Evolutionary conservation across 2,888 invertebrate genomes (phyloP), one percentile per base, ranked within the genome.

Genomic region (Stenichneumon culpator): DNA sequence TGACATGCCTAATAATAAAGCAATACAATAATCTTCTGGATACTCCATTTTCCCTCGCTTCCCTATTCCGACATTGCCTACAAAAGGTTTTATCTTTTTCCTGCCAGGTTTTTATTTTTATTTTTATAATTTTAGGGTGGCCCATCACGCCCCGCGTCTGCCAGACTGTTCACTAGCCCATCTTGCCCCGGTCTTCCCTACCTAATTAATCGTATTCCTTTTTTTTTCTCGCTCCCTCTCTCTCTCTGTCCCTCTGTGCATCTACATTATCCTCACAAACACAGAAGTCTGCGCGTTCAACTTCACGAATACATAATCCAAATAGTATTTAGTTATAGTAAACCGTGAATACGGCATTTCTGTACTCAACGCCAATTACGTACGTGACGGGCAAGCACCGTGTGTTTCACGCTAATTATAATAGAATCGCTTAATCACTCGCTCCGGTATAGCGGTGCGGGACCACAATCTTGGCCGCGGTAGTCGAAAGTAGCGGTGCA

Each of bases 341-440:
- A 50, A 67, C 3, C 32, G 65, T 32, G 54, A 77, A 54, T 60
- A 52, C 28, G 50, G 52, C 50, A 39, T 70, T 32, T 80, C 65
- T 80, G 75, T 79, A 69, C 72, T 67, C 79, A 79, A 81, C 86
- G 88, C 87, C 87, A 88, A 87, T 88, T 88, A 88, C 86, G 87
- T 84, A 88, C 88, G 87, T 88, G 88, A 87, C 82, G 81, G 81
- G 86, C 86, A 88, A 86, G 84, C 86, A 65, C 79, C 70, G 82
- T 79, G 74, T 88, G 86, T 85, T 88, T 86, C 87, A 81, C 86
- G 85, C 89, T 90, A 89, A 89, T 90, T 89, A 89, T 88, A 88
- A 89, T 88, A 81, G 87, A 90, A 89, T 89, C 88, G 86, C 89
- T 89, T 88, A 89, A 90, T 89, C 89, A 89, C 84, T 83, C 68